Conservation (phyloP, 2,797 vertebrate species). For the Poliocrania exsul region DNA sequence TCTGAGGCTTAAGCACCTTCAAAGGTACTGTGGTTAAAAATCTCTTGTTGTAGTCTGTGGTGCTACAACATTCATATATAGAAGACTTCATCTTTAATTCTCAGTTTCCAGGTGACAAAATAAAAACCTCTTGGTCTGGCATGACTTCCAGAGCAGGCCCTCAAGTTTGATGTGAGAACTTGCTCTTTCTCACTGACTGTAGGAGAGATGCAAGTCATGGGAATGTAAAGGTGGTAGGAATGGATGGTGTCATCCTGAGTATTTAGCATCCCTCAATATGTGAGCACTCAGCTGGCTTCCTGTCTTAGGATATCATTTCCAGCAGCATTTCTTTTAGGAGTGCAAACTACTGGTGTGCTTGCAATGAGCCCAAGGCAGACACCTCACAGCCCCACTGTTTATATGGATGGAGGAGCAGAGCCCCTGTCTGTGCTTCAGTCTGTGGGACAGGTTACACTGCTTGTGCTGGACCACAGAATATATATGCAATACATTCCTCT, state of each 20-base stretch:
- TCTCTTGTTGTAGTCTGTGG: neutral
- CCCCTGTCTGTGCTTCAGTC: neutral
- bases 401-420: neutral
- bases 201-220: neutral
- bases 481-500: neutral
- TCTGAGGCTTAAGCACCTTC: neutral
- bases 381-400: neutral
- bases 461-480: neutral
- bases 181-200: neutral
- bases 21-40: neutral
- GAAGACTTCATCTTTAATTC: neutral
- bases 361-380: neutral
- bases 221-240: neutral
- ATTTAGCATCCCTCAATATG: neutral
- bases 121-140: neutral
- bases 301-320: neutral
- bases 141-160: neutral
- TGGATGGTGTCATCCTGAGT: neutral
- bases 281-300: neutral
- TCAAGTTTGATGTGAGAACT: fast-evolving
- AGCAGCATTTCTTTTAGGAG: neutral
- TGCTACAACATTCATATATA: neutral
- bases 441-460: neutral
- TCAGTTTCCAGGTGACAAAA: neutral
- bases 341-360: neutral